phyloP scores from a whole-genome alignment of 2,888 invertebrate species.

The Gortyna flavago region DNA sequence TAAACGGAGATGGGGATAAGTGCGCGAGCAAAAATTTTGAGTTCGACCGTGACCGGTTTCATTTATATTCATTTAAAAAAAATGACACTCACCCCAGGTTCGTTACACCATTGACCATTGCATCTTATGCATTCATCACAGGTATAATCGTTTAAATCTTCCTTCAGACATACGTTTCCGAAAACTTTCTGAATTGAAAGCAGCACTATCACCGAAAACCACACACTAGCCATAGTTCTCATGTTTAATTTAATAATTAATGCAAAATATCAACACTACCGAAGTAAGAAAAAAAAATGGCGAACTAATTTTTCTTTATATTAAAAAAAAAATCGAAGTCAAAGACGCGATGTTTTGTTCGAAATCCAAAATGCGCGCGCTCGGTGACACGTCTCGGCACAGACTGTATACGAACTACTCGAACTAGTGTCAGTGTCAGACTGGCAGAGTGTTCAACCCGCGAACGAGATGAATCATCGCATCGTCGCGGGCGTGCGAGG shows the following conservation, averaged over 20 bases:
- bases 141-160: conserved; percentile 56
- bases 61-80: conserved; percentile 40
- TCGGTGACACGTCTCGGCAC: conserved; percentile 66
- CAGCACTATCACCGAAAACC: conserved; percentile 78
- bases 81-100: conserved; percentile 72
- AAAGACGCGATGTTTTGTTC: conserved; percentile 66
- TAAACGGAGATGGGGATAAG: not conserved
- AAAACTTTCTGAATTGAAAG: conserved; percentile 76
- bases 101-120: conserved; percentile 81
- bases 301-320: conserved; percentile 12
- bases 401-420: conserved; percentile 68
- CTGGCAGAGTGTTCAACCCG: conserved; percentile 67
- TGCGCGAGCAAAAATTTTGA: not conserved
- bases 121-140: conserved; percentile 84
- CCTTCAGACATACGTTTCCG: conserved; percentile 70
- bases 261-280: conserved; percentile 20
- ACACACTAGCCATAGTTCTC: conserved; percentile 78
- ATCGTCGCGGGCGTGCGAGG: conserved; percentile 59
- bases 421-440: too few relatives aligned
- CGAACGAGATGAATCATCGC: conserved; percentile 81
- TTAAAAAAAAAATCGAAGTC: conserved; percentile 48
- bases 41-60: conserved; percentile 21
- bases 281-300: conserved; percentile 20
- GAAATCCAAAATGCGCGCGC: conserved; percentile 77
- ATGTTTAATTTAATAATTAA: conserved; percentile 36